Evolutionary conservation across 2,888 invertebrate species (phyloP).

Genomic region (Meloe dianella): DNA sequence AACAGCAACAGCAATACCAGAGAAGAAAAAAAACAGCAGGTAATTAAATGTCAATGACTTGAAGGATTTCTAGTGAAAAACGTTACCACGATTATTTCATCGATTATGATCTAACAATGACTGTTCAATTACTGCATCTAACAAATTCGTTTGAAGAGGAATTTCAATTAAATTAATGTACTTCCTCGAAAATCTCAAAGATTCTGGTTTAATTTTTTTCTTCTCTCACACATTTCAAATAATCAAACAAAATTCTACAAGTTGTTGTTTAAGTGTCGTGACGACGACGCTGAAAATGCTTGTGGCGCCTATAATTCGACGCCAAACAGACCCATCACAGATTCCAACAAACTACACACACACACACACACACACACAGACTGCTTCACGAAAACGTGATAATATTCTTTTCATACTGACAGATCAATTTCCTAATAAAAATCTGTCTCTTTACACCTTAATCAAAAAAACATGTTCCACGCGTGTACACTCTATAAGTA

Average conservation of each 20-base stretch:
- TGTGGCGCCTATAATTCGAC: constrained; percentile 1
- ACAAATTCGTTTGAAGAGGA: constrained; percentile 2
- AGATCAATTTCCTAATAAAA: no score
- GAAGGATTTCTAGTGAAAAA: background rate
- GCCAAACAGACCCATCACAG: background rate
- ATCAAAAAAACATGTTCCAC: no score
- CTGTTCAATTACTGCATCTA: constrained; percentile 4
- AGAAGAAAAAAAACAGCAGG: background rate
- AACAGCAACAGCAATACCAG: no score
- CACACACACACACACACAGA: no score
- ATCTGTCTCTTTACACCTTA: no score
- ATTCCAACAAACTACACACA: background rate
- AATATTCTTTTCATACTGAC: no score
- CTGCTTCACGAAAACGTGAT: no score
- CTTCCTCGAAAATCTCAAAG: constrained; percentile 1
- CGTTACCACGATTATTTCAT: background rate
- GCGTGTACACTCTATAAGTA: no score
- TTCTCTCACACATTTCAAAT: no score
- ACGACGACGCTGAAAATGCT: background rate
- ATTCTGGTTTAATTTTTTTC: no score
- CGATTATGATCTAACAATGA: constrained; percentile 6
- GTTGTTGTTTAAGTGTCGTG: background rate
- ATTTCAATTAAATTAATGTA: constrained; percentile 1
- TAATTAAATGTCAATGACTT: constrained; percentile 7
- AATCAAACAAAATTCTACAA: constrained; percentile 3